Conservation (phyloP, 2,113 vertebrate species). For the Bos javanicus region DNA sequence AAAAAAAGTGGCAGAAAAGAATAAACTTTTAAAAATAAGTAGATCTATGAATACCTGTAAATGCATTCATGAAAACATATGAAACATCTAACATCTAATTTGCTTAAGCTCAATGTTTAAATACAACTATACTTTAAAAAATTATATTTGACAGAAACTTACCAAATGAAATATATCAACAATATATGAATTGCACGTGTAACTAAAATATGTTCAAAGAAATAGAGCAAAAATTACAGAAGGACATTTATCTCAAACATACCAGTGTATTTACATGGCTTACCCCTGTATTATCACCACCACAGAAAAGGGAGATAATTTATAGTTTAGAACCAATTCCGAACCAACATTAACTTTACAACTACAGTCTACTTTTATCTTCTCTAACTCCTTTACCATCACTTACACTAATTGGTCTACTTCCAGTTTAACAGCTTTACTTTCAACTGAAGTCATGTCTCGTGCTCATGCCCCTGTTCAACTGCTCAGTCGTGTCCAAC, state of each 20-base stretch:
- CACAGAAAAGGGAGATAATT: neutral
- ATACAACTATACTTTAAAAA: neutral
- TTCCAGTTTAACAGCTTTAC: neutral
- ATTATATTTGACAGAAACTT: conserved; percentile 15
- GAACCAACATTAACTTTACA: neutral
- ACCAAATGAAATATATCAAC: neutral
- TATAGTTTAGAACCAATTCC: neutral
- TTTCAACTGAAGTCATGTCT: neutral
- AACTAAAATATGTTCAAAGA: neutral
- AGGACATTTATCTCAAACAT: neutral
- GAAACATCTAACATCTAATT: neutral
- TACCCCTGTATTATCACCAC: neutral
- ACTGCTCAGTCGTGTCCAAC: neutral
- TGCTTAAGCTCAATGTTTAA: conserved; percentile 19
- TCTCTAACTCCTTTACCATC: neutral
- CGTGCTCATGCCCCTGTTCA: neutral
- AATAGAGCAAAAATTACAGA: neutral
- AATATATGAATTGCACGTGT: neutral
- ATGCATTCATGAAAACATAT: neutral
- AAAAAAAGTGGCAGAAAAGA: neutral
- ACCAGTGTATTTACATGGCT: neutral
- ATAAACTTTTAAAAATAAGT: conserved; percentile 14
- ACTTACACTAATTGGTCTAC: neutral
- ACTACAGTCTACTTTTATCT: neutral
- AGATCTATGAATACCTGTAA: neutral